Percentiles rank a stretch among this genome's conserved stretches.
These are phyloP conservation scores for Cosmorhoe ocellata DNA, from an alignment of 2,888 invertebrate genomes.

Conservation along the genomic window DNA sequence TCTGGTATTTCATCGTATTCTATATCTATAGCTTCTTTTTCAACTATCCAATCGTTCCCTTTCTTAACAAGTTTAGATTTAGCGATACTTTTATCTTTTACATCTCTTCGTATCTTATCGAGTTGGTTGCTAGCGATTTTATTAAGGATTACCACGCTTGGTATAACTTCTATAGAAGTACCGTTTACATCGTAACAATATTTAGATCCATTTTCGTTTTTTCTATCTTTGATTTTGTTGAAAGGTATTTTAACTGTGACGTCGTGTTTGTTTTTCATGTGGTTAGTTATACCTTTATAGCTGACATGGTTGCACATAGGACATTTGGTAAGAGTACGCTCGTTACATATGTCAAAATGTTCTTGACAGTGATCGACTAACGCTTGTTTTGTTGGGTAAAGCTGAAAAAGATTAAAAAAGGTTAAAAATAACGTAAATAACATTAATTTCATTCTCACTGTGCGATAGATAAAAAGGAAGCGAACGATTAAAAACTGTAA, in stretches of 20 bases:
- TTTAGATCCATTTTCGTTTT: slow-evolving; percentile 40
- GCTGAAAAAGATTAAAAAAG: slow-evolving; percentile 46
- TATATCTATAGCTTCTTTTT: slow-evolving; percentile 44
- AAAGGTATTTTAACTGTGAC: slow-evolving; percentile 41
- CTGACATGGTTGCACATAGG: slow-evolving; percentile 61
- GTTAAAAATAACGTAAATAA: background rate
- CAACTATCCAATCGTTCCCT: slow-evolving; percentile 60
- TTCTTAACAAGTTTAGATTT: slow-evolving; percentile 59
- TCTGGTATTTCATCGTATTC: slow-evolving; percentile 45
- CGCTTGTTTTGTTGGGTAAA: slow-evolving; percentile 57
- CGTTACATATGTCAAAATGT: slow-evolving; percentile 63
- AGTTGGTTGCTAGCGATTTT: slow-evolving; percentile 51
- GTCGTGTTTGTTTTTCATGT: slow-evolving; percentile 48
- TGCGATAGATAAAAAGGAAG: no score
- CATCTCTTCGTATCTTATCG: slow-evolving; percentile 49
- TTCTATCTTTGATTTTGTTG: slow-evolving; percentile 43
- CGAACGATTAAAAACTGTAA: no score
- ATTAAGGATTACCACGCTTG: slow-evolving; percentile 61
- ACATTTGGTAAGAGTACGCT: slow-evolving; percentile 58
- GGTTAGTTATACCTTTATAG: slow-evolving; percentile 39
- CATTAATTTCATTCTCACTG: no score
- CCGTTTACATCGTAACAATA: slow-evolving; percentile 52
- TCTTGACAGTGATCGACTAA: slow-evolving; percentile 56
- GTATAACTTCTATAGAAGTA: slow-evolving; percentile 58
- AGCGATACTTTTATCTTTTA: slow-evolving; percentile 43